phyloP scores from a whole-genome alignment of 2,113 vertebrate species.

The Emydura subglobosa region DNA sequence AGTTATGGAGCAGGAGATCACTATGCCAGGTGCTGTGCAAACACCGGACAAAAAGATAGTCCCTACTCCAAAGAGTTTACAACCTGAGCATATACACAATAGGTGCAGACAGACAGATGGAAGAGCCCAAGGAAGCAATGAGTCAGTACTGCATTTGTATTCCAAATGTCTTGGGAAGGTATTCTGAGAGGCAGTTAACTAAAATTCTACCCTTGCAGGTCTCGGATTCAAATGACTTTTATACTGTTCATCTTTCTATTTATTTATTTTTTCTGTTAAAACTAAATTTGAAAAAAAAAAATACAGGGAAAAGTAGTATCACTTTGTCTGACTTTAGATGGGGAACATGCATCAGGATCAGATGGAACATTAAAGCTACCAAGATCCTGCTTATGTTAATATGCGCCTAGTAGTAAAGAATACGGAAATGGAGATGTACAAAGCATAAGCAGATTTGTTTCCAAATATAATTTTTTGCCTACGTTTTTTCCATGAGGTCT shows the following conservation, averaged over 20 bases:
- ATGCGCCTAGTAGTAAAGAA: not conserved
- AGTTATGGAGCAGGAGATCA: not conserved
- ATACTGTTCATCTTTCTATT: not conserved
- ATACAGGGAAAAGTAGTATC: not conserved
- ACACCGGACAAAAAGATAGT: not conserved
- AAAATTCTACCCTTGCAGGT: not conserved
- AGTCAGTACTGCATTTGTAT: not conserved
- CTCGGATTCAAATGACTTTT: not conserved
- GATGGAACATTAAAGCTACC: not conserved
- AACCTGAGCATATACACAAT: not conserved
- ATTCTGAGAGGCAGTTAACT: not conserved
- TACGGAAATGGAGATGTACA: not conserved
- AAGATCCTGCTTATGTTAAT: not conserved
- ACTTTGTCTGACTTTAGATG: not conserved
- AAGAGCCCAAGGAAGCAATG: rapidly evolving
- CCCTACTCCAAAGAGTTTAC: not conserved
- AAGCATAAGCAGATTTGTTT: not conserved
- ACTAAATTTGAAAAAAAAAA: not conserved
- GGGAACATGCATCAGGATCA: rapidly evolving
- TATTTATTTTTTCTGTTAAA: not conserved
- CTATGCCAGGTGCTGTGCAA: not conserved
- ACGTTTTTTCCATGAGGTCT: not conserved
- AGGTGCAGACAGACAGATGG: not conserved
- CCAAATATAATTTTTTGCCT: not conserved
- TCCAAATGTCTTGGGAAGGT: not conserved